phyloP scores from a whole-genome alignment of 1,140 invertebrate species.

The Macrobrachium rosenbergii region DNA sequence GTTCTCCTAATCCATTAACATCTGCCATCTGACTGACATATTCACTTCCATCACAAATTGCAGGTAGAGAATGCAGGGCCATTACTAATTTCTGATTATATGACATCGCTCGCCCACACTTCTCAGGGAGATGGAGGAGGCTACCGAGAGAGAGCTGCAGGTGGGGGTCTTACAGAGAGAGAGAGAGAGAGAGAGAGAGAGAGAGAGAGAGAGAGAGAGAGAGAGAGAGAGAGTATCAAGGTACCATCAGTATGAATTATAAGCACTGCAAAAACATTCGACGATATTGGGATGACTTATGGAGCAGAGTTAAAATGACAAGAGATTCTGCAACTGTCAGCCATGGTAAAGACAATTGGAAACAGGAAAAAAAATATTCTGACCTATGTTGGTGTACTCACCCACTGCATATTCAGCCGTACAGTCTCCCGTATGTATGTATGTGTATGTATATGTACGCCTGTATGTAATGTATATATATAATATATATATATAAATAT shows the following conservation, averaged over 20 bases:
- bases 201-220: constrained; percentile 27
- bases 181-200: constrained; percentile 46
- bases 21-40: background rate
- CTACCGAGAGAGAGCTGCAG: constrained; percentile 16
- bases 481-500: too few species aligned
- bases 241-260: too few species aligned
- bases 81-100: background rate
- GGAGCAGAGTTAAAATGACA: background rate
- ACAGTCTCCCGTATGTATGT: too few species aligned
- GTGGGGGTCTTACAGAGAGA: too few species aligned
- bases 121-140: background rate
- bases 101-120: background rate
- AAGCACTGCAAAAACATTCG: background rate
- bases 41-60: background rate
- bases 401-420: too few species aligned
- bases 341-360: too few species aligned
- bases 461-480: too few species aligned
- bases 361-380: too few species aligned
- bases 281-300: background rate
- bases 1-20: too few species aligned
- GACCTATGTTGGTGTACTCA: too few species aligned
- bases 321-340: too few species aligned
- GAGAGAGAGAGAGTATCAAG: background rate
- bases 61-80: background rate
- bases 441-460: too few species aligned